Evolutionary conservation across 1,140 invertebrate genomes (phyloP), one percentile per base, ranked within the genome.

Genomic region (Tribolium madens): DNA sequence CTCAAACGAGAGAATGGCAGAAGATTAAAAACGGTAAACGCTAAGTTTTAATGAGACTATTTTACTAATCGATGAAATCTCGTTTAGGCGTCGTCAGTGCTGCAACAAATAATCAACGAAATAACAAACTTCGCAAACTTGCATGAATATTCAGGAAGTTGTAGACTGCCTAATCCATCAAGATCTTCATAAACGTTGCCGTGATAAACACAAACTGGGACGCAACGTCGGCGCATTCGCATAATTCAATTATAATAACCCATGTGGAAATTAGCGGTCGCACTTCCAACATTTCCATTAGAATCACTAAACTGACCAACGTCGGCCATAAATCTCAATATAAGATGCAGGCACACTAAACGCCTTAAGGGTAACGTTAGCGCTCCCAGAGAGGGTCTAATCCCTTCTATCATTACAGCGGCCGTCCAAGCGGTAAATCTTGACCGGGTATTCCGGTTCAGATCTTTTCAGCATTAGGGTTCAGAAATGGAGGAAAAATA

Each of bases 371-470:
- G 78, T 73, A 77, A 78, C 78, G 80, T 82, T 82, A 81, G 76
- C 74, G 73, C 75, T 79, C 77, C 81, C 81, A 53, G 52, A 79
- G 79, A 79, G 77, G 60, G 75, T 76, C 76, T 82, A 82, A 82
- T 82, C 81, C 80, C 77, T 79, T 82, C 78, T 82, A 82, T 82
- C 81, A 82, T 82, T 82, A 81, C 78, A 33, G 73, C 72, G 72
- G 46, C 50, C 70, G 70, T 50, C 70, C 70, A 52, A 52, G 70
- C 70, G 70, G 70, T 72, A 72, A 72, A 72, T 72, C 70, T 72
- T 72, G 70, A 72, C 70, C 70, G 70, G 70, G 42, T 72, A 72
- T 72, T 52, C 70, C 70, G 70, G 70, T 72, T 72, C 70, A 72
- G 46, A 72, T 72, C 42, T 48, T 72, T 72, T 72, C 46, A 69